Evolutionary conservation across 2,888 invertebrate species (phyloP).

Genomic region (Ypsolopha scabrella): DNA sequence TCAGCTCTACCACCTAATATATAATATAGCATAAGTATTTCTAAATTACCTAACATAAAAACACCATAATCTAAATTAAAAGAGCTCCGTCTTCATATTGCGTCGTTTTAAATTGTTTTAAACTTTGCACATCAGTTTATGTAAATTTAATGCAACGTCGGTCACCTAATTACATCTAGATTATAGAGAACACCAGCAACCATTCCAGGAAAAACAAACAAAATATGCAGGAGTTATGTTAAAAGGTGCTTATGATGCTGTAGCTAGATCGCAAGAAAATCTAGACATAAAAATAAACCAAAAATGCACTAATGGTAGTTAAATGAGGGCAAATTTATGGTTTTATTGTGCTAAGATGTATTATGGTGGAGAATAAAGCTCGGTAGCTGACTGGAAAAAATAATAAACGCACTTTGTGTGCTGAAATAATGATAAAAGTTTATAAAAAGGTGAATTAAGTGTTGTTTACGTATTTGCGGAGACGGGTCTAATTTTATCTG

Average conservation of each 20-base stretch:
- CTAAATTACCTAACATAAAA: no score
- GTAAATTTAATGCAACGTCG: neutral
- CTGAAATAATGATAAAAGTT: neutral
- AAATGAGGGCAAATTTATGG: constrained; percentile 39
- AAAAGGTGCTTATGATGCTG: constrained; percentile 7
- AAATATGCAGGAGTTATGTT: neutral
- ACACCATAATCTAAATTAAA: no score
- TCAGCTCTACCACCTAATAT: no score
- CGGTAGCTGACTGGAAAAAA: constrained; percentile 16
- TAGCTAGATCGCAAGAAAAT: neutral
- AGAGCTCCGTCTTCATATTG: no score
- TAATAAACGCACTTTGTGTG: constrained; percentile 19
- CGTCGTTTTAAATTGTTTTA: no score
- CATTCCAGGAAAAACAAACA: no score
- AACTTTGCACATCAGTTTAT: neutral
- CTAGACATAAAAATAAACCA: constrained; percentile 2
- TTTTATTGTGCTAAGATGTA: constrained; percentile 19
- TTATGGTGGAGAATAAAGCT: neutral
- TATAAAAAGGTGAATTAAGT: neutral
- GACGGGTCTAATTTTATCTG: no score
- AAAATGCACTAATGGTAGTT: constrained; percentile 28
- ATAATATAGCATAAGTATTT: no score
- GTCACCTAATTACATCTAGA: neutral
- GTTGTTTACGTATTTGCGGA: no score
- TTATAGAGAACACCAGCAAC: neutral